phyloP scores from a whole-genome alignment of 2,113 vertebrate genomes.

The Callipepla californica region DNA sequence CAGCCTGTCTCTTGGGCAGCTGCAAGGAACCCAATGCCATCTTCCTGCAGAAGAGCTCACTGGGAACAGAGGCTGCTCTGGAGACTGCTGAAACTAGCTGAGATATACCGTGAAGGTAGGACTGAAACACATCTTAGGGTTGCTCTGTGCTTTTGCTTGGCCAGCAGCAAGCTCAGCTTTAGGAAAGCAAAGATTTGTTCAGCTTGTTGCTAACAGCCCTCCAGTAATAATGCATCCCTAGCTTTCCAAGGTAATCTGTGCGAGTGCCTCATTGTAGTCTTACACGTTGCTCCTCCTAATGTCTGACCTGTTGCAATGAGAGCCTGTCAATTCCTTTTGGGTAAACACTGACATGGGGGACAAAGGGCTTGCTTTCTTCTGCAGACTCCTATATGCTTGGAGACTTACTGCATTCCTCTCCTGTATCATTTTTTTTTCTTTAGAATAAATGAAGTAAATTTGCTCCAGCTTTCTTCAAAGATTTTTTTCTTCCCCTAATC shows the following conservation, averaged over 20 bases:
- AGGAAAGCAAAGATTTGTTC: not conserved
- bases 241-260: not conserved
- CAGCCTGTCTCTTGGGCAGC: not conserved
- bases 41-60: not conserved
- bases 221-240: not conserved
- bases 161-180: not conserved
- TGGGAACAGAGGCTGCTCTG: not conserved
- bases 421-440: rapidly evolving
- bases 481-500: rapidly evolving
- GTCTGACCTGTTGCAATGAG: not conserved
- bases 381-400: not conserved
- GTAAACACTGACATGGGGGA: not conserved
- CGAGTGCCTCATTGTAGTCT: not conserved
- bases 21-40: not conserved
- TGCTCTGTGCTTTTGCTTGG: not conserved
- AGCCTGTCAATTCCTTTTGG: not conserved
- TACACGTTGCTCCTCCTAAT: not conserved
- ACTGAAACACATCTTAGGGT: not conserved
- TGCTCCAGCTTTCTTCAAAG: not conserved
- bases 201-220: not conserved
- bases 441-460: not conserved
- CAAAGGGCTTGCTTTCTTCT: not conserved
- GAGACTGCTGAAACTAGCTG: not conserved
- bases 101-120: not conserved
- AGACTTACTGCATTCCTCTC: not conserved